These are phyloP conservation scores for Napeogenes sylphis DNA, from an alignment of 2,888 invertebrate species.

Conservation along the genomic window DNA sequence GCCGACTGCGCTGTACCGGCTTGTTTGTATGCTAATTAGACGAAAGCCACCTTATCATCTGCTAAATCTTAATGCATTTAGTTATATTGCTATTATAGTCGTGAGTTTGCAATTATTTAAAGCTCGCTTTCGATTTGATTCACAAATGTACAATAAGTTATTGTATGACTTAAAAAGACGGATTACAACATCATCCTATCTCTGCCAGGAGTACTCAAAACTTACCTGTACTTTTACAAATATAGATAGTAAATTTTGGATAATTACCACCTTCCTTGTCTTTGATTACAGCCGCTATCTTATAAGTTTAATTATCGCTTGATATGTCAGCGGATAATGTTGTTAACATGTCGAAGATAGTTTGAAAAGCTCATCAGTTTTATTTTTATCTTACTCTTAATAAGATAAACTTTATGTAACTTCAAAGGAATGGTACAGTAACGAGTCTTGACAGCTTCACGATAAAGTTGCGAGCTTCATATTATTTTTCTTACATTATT, in stretches of 20 bases:
- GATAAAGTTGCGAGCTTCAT: too few species aligned
- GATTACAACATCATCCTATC: too few species aligned
- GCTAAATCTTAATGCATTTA: slow-evolving; percentile 2
- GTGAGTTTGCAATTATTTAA: too few species aligned
- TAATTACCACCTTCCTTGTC: neutral
- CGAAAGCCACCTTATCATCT: slow-evolving; percentile 6
- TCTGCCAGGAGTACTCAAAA: too few species aligned
- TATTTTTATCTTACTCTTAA: neutral
- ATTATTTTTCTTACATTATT: too few species aligned
- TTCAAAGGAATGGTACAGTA: too few species aligned
- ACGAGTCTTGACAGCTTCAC: too few species aligned
- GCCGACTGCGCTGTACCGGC: slow-evolving; percentile 12
- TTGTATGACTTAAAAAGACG: too few species aligned
- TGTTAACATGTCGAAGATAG: neutral
- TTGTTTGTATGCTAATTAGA: slow-evolving; percentile 24
- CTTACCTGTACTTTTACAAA: too few species aligned
- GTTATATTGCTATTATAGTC: neutral
- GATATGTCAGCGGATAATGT: neutral
- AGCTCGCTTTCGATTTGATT: too few species aligned
- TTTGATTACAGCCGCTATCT: neutral
- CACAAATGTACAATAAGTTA: too few species aligned
- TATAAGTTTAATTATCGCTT: neutral
- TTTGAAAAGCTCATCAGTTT: neutral
- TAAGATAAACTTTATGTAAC: too few species aligned
- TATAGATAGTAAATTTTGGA: neutral